Percentiles rank a stretch among this genome's conserved stretches.
phyloP scores from a whole-genome alignment of 23 tunicate species.

The Styela plicata region DNA sequence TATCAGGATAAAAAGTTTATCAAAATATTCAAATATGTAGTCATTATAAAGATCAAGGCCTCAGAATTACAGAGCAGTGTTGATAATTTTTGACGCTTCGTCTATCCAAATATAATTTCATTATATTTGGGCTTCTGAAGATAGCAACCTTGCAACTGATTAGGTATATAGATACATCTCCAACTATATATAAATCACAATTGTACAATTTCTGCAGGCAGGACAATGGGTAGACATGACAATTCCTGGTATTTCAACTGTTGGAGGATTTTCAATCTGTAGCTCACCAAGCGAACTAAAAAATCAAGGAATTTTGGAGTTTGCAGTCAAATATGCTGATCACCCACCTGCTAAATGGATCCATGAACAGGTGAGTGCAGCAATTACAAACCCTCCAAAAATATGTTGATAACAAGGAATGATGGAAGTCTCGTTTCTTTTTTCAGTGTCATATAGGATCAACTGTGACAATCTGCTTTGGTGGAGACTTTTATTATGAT shows the following conservation, averaged over 20 bases:
- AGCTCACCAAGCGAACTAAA: constrained; percentile 43
- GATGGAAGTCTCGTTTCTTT: background rate
- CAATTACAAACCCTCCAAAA: background rate
- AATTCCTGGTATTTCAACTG: constrained; percentile 47
- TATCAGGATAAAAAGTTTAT: too few species aligned
- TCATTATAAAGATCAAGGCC: too few species aligned
- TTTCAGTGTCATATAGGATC: constrained; percentile 33
- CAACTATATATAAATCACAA: too few species aligned
- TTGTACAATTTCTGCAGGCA: constrained; percentile 79
- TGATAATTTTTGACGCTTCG: too few species aligned
- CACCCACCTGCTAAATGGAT: constrained; percentile 86
- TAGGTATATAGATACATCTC: too few species aligned
- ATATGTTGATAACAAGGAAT: too few species aligned
- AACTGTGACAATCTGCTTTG: constrained; percentile 55
- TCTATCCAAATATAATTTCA: too few species aligned
- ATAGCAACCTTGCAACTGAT: too few species aligned
- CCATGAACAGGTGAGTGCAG: constrained; percentile 38
- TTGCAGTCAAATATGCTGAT: constrained; percentile 69
- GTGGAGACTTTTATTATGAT: constrained; percentile 65
- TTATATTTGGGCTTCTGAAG: too few species aligned
- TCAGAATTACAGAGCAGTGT: too few species aligned
- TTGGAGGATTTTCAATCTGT: constrained; percentile 93
- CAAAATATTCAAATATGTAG: too few species aligned
- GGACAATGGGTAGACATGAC: constrained; percentile 95
- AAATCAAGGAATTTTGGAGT: constrained; percentile 33